A percentile compares a stretch with the other conserved stretches of the same genome.
Conservation (phyloP, 1,140 invertebrate genomes). For the Drosophila truncata region DNA sequence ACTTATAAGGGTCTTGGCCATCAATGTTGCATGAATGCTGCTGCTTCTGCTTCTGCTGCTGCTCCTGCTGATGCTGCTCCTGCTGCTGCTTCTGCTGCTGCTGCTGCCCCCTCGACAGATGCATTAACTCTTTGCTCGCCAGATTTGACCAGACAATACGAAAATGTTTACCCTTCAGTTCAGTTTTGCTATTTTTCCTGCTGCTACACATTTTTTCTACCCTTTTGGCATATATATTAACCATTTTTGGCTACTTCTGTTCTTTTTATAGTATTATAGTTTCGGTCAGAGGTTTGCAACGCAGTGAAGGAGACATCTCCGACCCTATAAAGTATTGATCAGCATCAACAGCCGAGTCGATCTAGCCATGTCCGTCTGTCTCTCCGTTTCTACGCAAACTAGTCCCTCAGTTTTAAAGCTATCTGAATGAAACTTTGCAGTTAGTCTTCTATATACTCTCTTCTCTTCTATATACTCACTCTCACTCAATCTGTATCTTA, state of each 20-base stretch:
- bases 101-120: constrained; percentile 23
- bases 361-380: no score
- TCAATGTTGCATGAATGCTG: not conserved
- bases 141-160: constrained; percentile 50
- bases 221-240: constrained; percentile 36
- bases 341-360: no score
- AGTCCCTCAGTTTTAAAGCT: no score
- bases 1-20: not conserved
- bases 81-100: not conserved
- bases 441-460: no score
- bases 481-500: no score
- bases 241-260: constrained; percentile 33
- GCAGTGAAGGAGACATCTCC: no score
- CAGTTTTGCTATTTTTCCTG: constrained; percentile 27
- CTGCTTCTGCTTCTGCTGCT: not conserved
- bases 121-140: constrained; percentile 47
- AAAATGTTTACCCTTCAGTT: constrained; percentile 64
- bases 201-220: constrained; percentile 2
- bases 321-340: no score
- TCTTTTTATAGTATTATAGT: no score
- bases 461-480: no score
- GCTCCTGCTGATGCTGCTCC: not conserved
- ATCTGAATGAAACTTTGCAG: no score
- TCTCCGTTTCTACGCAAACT: no score
- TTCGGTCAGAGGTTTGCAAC: no score